Evolutionary conservation across 2,888 invertebrate genomes (phyloP).

Genomic region (Chrysolina oricalcia): DNA sequence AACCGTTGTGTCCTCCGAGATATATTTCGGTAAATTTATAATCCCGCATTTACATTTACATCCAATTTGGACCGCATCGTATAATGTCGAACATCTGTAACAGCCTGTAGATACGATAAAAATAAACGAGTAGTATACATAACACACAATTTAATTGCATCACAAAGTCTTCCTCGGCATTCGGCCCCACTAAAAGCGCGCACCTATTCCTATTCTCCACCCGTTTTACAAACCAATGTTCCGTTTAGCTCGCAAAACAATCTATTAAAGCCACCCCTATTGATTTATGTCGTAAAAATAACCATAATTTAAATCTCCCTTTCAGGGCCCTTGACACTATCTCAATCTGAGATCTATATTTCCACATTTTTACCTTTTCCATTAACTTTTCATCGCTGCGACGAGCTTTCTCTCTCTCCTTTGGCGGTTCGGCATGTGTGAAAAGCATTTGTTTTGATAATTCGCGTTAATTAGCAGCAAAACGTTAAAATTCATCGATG

Average conservation of each 20-base stretch:
- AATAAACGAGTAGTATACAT: conserved; percentile 18
- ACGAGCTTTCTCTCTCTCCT: neutral
- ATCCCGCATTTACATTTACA: conserved; percentile 18
- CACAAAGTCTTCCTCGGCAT: conserved; percentile 16
- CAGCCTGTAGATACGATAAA: conserved; percentile 20
- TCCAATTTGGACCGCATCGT: conserved; percentile 16
- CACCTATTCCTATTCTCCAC: conserved; percentile 2
- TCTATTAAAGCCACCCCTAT: conserved; percentile 44
- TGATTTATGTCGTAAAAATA: conserved; percentile 43
- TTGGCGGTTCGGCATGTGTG: conserved; percentile 44
- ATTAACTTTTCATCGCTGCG: conserved; percentile 43
- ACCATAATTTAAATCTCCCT: conserved; percentile 47
- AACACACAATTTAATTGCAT: conserved; percentile 22
- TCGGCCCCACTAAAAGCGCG: conserved; percentile 5
- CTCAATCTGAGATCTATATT: conserved; percentile 47
- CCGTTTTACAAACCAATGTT: conserved; percentile 32
- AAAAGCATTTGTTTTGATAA: conserved; percentile 42
- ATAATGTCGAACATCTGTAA: conserved; percentile 25
- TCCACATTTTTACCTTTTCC: conserved; percentile 48
- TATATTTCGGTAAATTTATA: conserved; percentile 25
- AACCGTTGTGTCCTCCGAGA: neutral
- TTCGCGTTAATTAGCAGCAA: conserved; percentile 25
- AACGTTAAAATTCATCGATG: conserved; percentile 20
- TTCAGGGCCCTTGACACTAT: conserved; percentile 43
- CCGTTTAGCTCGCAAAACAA: conserved; percentile 43